phyloP scores from a whole-genome alignment of 2,888 invertebrate species.

The Yponomeuta malinellus region DNA sequence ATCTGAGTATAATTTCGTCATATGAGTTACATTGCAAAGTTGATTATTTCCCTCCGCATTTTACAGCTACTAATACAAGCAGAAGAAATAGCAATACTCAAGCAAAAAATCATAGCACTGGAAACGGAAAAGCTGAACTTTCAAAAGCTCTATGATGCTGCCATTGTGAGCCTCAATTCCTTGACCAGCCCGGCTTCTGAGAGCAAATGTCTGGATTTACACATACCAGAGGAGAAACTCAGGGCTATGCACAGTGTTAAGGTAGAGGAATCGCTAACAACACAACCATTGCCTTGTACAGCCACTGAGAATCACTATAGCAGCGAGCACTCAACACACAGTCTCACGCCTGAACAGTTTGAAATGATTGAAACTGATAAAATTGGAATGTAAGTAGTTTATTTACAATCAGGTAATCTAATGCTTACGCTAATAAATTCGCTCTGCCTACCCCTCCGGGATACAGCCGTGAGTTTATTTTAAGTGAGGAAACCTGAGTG shows the following conservation, averaged over 20 bases:
- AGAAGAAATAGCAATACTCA: conserved; percentile 73
- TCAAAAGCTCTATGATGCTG: conserved; percentile 70
- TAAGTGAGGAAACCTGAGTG: too few relatives aligned
- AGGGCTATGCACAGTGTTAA: conserved; percentile 29
- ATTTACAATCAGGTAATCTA: background rate
- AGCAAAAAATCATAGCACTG: conserved; percentile 69
- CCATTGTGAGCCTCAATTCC: conserved; percentile 65
- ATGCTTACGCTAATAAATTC: conserved; percentile 13
- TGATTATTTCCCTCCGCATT: background rate
- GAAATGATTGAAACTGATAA: conserved; percentile 77
- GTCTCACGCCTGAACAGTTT: conserved; percentile 78
- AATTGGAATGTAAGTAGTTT: conserved; percentile 50
- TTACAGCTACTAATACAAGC: conserved; percentile 62
- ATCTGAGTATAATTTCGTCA: too few relatives aligned
- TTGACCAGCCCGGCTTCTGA: conserved; percentile 63
- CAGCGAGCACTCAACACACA: conserved; percentile 68
- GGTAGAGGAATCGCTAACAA: conserved; percentile 34
- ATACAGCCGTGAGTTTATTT: too few relatives aligned
- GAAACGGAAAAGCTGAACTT: conserved; percentile 77
- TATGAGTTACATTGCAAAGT: background rate
- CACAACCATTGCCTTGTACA: conserved; percentile 55
- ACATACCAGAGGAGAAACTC: conserved; percentile 50
- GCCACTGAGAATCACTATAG: conserved; percentile 70
- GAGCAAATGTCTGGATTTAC: conserved; percentile 47
- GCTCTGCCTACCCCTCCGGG: too few relatives aligned